phyloP scores from a whole-genome alignment of 2,888 invertebrate genomes.

The Cryptocephalus primarius region DNA sequence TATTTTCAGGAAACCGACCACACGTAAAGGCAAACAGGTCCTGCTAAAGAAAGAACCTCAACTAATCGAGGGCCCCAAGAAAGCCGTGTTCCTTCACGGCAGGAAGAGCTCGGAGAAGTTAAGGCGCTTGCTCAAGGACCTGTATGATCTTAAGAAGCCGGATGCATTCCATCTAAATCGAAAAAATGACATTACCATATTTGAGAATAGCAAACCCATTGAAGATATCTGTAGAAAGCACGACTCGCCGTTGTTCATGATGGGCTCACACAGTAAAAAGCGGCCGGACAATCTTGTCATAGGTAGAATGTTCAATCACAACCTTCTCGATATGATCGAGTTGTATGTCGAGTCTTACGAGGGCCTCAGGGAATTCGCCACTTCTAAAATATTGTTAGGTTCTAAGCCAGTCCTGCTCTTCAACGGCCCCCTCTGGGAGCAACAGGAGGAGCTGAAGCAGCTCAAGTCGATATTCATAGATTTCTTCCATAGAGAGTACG shows the following conservation, averaged over 20 bases:
- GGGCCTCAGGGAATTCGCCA: slow-evolving; percentile 67
- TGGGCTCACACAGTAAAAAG: slow-evolving; percentile 90
- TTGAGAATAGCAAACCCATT: slow-evolving; percentile 79
- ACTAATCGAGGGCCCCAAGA: slow-evolving; percentile 78
- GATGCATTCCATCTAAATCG: slow-evolving; percentile 62
- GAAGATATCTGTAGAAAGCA: slow-evolving; percentile 69
- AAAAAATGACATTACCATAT: slow-evolving; percentile 84
- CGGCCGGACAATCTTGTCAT: slow-evolving; percentile 84
- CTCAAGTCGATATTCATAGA: slow-evolving; percentile 84
- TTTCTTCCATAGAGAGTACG: slow-evolving; percentile 79
- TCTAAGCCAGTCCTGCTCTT: slow-evolving; percentile 87
- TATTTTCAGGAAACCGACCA: slow-evolving; percentile 70
- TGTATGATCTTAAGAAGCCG: slow-evolving; percentile 80
- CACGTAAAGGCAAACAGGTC: slow-evolving; percentile 77
- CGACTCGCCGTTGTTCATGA: slow-evolving; percentile 82
- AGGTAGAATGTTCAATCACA: slow-evolving; percentile 82
- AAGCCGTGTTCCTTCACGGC: slow-evolving; percentile 75
- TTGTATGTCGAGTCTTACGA: slow-evolving; percentile 78
- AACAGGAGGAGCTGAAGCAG: slow-evolving; percentile 66
- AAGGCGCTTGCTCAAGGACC: slow-evolving; percentile 68
- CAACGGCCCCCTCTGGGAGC: slow-evolving; percentile 84
- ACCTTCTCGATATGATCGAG: slow-evolving; percentile 92
- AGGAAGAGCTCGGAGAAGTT: slow-evolving; percentile 64
- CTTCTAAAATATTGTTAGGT: slow-evolving; percentile 52
- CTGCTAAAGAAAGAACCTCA: slow-evolving; percentile 76